Percentiles rank a stretch among this genome's conserved stretches.
Conservation (phyloP, 1,140 invertebrate genomes). For the Pseudomyrmex flavicornis region DNA sequence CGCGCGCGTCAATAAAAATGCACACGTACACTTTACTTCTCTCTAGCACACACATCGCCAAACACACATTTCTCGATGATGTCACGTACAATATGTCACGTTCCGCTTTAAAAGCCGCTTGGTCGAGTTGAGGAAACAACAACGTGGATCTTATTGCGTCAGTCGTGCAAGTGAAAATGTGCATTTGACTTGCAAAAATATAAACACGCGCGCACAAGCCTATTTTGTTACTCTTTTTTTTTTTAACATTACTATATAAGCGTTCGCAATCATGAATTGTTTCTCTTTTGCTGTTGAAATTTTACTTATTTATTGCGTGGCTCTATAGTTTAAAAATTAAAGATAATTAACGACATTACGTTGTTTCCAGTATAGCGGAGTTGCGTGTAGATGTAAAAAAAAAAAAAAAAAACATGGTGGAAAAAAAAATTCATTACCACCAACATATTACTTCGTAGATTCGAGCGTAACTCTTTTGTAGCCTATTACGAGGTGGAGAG, state of each 20-base stretch:
- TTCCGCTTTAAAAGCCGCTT: background rate
- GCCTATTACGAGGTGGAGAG: constrained; percentile 23
- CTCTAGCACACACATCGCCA: constrained; percentile 25
- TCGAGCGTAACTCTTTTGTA: constrained; percentile 32
- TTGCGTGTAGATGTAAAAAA: background rate
- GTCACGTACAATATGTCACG: background rate
- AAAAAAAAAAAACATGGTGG: background rate
- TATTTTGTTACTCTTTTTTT: background rate
- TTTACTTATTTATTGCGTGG: background rate
- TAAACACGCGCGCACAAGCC: background rate
- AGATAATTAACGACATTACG: constrained; percentile 20
- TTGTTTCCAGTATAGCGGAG: background rate
- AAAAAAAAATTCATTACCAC: constrained; percentile 1
- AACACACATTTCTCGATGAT: background rate
- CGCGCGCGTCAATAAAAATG: background rate
- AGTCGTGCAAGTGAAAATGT: constrained; percentile 1
- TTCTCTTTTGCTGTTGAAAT: background rate
- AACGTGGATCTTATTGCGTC: background rate
- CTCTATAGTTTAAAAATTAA: background rate
- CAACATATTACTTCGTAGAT: constrained; percentile 10
- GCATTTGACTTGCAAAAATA: background rate
- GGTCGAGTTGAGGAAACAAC: background rate
- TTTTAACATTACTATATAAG: background rate
- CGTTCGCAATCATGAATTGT: background rate
- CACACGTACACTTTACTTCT: background rate